A percentile compares a stretch with the other conserved stretches of the same genome.
Conservation (phyloP, 1,140 invertebrate genomes). For the Brachystomella parvula region DNA sequence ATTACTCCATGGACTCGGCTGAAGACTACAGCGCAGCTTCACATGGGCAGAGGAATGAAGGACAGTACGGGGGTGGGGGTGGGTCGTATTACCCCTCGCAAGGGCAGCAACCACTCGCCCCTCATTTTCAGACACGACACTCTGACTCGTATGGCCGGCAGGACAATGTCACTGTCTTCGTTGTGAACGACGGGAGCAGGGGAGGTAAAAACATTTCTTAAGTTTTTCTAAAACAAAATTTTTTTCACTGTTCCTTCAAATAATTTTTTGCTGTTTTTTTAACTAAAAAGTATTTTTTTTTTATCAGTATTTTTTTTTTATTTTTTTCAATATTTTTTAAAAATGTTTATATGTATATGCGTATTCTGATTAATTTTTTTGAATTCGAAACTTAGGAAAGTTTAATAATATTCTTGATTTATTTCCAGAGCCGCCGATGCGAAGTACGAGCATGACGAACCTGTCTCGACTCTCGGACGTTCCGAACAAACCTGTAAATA, state of each 20-base stretch:
- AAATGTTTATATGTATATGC: constrained; percentile 3
- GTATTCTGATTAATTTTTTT: neutral
- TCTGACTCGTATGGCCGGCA: constrained; percentile 5
- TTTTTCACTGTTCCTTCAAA: no score
- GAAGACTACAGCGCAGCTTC: neutral
- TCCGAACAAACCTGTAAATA: constrained; percentile 36
- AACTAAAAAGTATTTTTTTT: no score
- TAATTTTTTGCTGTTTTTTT: no score
- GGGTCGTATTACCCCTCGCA: neutral
- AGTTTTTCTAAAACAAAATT: constrained; percentile 5
- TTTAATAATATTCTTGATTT: constrained; percentile 6
- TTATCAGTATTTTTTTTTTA: no score
- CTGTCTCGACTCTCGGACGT: constrained; percentile 34
- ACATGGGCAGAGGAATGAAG: neutral
- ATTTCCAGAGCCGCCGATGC: constrained; percentile 25
- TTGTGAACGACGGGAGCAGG: constrained; percentile 29
- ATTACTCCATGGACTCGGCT: neutral
- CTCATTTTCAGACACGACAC: neutral
- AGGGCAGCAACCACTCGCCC: neutral
- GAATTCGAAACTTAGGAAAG: neutral
- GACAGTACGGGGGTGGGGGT: neutral
- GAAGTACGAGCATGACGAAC: constrained; percentile 36
- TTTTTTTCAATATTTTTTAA: no score
- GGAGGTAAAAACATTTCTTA: constrained; percentile 11
- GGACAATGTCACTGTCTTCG: constrained; percentile 35